Evolutionary conservation across 2,888 invertebrate genomes (phyloP), one percentile per base, ranked within the genome.

Genomic region (Bibio marci): DNA sequence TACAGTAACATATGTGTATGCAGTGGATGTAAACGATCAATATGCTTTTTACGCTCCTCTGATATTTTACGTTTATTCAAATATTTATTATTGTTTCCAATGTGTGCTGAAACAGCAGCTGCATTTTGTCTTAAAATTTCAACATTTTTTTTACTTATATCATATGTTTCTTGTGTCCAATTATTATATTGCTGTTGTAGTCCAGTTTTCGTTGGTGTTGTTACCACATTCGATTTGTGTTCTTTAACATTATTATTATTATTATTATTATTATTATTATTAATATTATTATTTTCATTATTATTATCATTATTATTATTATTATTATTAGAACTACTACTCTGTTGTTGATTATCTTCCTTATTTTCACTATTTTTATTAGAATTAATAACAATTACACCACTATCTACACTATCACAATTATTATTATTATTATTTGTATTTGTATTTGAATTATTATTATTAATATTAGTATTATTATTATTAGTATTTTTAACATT

Each of bases 1-100:
- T 88, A 88, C 3, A 90, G 64, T 31, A 88, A 67, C 62, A 90
- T 71, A 53, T 88, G 87, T 17, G 82, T 80, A 55, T 88, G 87
- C 41, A 83, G 72, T 19, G 79, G 77, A 55, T 81, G 80, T 28
- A 82, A 66, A 35, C 58, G 52, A 3, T 52, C 46, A 37, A 46
- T 47, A 33, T 47, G 45, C 7, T 45, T 41, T 34, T 49, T 55
- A 43, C 39, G 46, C 28, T 49, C 45, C 13, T 48, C 47, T 3
- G 46, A 46, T 25, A 48, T 43, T 40, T 46, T 45, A 18, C 48
- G 44, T 35, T 48, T 47, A 22, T 22, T 4, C 35, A 38, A 22
- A 45, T 50, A 35, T 42, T 48, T 49, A 42, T 43, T 46, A 6
- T 22, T 4, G 8, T 8, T 22, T 6, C 22, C 22, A 22, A 22